Conservation (phyloP, 1,140 invertebrate genomes). For the Euura saliciscinereae region DNA sequence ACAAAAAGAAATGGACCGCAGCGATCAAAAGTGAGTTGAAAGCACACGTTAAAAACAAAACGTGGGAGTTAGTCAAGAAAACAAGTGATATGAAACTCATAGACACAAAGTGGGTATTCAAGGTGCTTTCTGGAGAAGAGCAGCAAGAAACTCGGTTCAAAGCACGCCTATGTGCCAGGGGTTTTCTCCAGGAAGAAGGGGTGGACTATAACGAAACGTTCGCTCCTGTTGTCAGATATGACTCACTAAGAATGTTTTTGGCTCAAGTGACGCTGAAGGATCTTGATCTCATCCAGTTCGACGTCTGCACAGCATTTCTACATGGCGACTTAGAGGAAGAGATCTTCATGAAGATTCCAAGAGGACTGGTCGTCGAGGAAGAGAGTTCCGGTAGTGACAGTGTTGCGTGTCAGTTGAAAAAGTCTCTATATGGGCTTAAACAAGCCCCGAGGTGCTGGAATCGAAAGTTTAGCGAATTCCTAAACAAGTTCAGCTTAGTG, state of each 20-base stretch:
- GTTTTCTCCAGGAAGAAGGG: too few species aligned
- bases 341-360: conserved; percentile 29
- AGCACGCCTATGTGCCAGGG: too few species aligned
- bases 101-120: conserved; percentile 37
- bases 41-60: conserved; percentile 30
- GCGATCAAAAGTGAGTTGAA: conserved; percentile 38
- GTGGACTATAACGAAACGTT: too few species aligned
- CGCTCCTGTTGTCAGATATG: too few species aligned
- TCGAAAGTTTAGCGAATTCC: conserved; percentile 28
- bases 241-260: too few species aligned
- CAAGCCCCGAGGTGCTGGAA: conserved; percentile 55
- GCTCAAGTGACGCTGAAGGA: too few species aligned
- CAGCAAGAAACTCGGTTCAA: too few species aligned
- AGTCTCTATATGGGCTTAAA: conserved; percentile 54
- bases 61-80: conserved; percentile 36
- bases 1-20: conserved; percentile 22
- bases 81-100: conserved; percentile 23
- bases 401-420: conserved; percentile 38
- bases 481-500: conserved; percentile 10
- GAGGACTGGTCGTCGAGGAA: too few species aligned
- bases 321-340: conserved; percentile 47
- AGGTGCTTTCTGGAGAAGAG: neutral
- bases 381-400: too few species aligned
- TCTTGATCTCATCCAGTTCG: conserved; percentile 35
- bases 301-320: conserved; percentile 48